Base-by-base conservation (phyloP, 2,113 vertebrate genomes). In the Larimichthys crocea region DNA sequence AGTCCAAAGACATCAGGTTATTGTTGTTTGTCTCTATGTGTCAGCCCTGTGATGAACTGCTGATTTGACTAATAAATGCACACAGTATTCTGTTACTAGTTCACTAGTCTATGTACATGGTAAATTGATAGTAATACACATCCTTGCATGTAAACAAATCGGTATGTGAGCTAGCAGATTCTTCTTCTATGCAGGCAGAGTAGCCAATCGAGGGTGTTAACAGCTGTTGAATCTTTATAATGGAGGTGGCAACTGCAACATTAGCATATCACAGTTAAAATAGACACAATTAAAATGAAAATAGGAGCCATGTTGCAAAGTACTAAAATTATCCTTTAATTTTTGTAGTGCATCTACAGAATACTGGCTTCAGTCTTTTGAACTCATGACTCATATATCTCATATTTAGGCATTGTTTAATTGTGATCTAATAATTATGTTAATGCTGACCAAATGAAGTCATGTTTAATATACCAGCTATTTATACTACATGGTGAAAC, bases 401-500 rank as follows among this genome's bases (percentile, higher is more conserved):
- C 35, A 31, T 24, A 52, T 48, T 71, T 55, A 55, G 62, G 14
- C 8, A 60, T 24, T 61, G 42, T 46, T 10, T 53, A 20, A 19
- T 22, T 40, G 19, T 11, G 15, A 35, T 60, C 40, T 44, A 44
- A 68, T 40, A 42, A 74, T 26, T 29, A 16, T 15, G 17, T 64
- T 59, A 19, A 62, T 67, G 44, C n/a, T 53, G 22, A 57, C 8
- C 20, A 10, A 42, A 19, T 46, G 29, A 14, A 24, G 56, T 10
- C 8, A 49, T 50, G 5, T 35, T 65, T 65, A 22, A 35, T 24
- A 52, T 48, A 55, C 12, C 42, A 57, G 67, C 59, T 85, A 87
- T 81, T 74, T 71, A 89, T 82, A 79, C 55, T 62, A 55, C 53
- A 55, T 35, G 8, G 19, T 66, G 59, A 70, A 59, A 85, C 9